These are phyloP conservation scores for Heterodera filipjevi DNA, from an alignment of 2,888 invertebrate species.

Conservation along the genomic window DNA sequence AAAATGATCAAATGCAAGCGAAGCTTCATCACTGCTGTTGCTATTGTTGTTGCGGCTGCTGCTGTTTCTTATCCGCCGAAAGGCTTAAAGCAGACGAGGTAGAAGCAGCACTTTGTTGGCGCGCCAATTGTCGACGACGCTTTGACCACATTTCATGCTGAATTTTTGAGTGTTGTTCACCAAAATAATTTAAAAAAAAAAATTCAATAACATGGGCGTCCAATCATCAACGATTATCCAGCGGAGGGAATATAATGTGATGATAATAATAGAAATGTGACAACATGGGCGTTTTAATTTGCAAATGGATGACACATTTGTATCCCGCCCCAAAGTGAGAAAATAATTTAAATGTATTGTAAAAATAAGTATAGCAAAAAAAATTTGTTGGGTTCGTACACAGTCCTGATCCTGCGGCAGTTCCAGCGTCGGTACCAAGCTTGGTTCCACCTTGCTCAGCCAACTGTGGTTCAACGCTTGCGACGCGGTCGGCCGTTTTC, in stretches of 20 bases:
- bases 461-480: slow-evolving; percentile 89
- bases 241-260: too few species aligned
- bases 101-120: slow-evolving; percentile 2
- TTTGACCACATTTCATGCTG: slow-evolving; percentile 96
- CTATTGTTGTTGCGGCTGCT: too few species aligned
- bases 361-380: not conserved
- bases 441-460: slow-evolving; percentile 84
- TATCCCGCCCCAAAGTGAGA: too few species aligned
- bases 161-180: not conserved
- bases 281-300: too few species aligned
- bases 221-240: too few species aligned
- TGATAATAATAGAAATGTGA: too few species aligned
- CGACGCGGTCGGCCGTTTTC: slow-evolving; percentile 87
- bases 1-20: slow-evolving; percentile 8
- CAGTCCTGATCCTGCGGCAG: slow-evolving; percentile 79
- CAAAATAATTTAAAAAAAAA: not conserved
- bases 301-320: too few species aligned
- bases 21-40: slow-evolving; percentile 6
- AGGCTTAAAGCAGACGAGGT: not conserved
- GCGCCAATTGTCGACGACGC: slow-evolving; percentile 66
- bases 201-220: not conserved
- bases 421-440: slow-evolving; percentile 73
- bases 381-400: not conserved
- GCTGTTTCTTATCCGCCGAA: not conserved
- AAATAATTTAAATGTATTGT: too few species aligned